A percentile compares a stretch with the other conserved stretches of the same genome.
These are phyloP conservation scores for Yponomeuta malinellus DNA, from an alignment of 2,888 invertebrate genomes.

Conservation along the genomic window DNA sequence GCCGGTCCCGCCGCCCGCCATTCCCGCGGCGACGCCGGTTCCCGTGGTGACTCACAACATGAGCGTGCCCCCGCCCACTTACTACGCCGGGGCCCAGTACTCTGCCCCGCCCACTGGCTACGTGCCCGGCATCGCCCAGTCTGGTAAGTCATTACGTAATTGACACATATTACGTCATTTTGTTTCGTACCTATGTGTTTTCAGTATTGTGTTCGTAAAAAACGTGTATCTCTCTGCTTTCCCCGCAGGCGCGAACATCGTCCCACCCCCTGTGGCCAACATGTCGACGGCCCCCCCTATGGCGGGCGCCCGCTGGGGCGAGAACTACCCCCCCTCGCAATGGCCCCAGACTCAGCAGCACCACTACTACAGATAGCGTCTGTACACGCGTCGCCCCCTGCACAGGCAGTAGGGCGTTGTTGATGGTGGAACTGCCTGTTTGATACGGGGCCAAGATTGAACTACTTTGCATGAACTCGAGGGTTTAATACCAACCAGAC, in stretches of 20 bases:
- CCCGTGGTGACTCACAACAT: slow-evolving; percentile 52
- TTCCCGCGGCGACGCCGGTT: slow-evolving; percentile 17
- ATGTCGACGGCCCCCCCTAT: slow-evolving; percentile 29
- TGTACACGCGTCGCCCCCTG: neutral
- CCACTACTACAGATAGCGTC: slow-evolving; percentile 77
- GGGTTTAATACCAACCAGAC: too few relatives aligned
- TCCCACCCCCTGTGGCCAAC: slow-evolving; percentile 34
- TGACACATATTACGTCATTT: too few relatives aligned
- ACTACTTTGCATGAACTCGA: neutral
- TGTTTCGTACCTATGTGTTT: neutral
- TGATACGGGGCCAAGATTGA: neutral
- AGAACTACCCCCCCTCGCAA: slow-evolving; percentile 24
- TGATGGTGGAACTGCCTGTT: neutral
- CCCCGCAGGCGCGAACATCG: slow-evolving; percentile 34
- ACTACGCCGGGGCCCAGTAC: slow-evolving; percentile 44
- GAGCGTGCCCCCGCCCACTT: slow-evolving; percentile 71
- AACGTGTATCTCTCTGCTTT: neutral
- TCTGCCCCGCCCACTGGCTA: slow-evolving; percentile 35
- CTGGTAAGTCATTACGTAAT: too few relatives aligned
- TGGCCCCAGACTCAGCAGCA: slow-evolving; percentile 63
- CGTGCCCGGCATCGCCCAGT: too few relatives aligned
- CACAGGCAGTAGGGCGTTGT: neutral
- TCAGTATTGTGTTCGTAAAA: neutral
- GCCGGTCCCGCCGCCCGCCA: slow-evolving; percentile 30
- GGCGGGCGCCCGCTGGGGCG: slow-evolving; percentile 23